Conservation (phyloP, 2,113 vertebrate species). For the Mohoua ochrocephala region DNA sequence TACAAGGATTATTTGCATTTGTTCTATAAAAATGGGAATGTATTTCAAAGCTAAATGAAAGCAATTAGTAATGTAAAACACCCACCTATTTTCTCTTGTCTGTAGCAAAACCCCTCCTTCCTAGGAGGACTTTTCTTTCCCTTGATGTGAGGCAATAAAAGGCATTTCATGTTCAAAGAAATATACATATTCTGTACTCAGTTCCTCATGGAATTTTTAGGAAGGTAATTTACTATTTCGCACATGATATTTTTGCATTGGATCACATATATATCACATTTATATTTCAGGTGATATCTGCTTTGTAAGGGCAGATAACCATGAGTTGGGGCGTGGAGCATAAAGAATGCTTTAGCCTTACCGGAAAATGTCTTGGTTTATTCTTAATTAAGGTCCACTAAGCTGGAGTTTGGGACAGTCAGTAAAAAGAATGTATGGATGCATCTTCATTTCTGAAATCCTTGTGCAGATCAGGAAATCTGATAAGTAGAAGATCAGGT, state of each 20-base stretch:
- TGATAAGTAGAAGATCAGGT: background rate
- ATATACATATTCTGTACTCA: background rate
- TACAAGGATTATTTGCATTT: background rate
- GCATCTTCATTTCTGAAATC: background rate
- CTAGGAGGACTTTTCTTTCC: background rate
- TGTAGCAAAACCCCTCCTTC: background rate
- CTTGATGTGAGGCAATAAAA: background rate
- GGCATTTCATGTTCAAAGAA: background rate
- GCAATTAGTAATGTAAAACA: background rate
- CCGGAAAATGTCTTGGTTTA: background rate
- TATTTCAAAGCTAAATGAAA: background rate
- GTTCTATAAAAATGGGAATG: background rate
- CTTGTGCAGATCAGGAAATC: background rate
- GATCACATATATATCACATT: background rate
- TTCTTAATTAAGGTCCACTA: background rate
- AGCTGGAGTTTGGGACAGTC: background rate
- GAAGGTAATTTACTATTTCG: background rate
- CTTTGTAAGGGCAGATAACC: background rate
- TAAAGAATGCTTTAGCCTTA: background rate
- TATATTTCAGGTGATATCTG: background rate
- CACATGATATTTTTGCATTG: background rate
- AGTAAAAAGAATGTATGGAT: background rate
- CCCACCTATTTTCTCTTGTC: background rate
- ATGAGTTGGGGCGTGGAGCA: background rate
- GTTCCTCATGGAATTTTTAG: background rate